A percentile compares a stretch with the other conserved stretches of the same genome.
phyloP scores from a whole-genome alignment of 2,888 invertebrate species.

The Pammene fasciana region DNA sequence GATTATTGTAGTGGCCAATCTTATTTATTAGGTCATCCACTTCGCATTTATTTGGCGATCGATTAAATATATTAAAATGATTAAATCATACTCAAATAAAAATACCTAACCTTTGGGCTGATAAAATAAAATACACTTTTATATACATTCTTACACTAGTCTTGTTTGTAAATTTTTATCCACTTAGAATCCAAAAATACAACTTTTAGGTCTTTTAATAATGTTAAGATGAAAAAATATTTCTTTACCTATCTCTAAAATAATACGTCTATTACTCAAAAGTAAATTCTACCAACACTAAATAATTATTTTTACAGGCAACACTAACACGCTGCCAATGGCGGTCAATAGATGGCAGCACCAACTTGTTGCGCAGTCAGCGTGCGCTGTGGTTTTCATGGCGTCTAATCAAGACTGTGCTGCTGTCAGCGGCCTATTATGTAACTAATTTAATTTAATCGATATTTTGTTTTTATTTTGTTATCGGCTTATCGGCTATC shows the following conservation, averaged over 20 bases:
- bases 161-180: too few relatives aligned
- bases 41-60: too few relatives aligned
- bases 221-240: too few relatives aligned
- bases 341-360: constrained; percentile 45
- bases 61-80: too few relatives aligned
- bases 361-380: constrained; percentile 44
- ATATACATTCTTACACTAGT: too few relatives aligned
- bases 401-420: constrained; percentile 36
- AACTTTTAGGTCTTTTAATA: too few relatives aligned
- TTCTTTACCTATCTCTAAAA: constrained; percentile 11
- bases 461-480: constrained; percentile 39
- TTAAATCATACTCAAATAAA: too few relatives aligned
- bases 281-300: constrained; percentile 41
- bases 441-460: constrained; percentile 43
- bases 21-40: too few relatives aligned
- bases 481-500: constrained; percentile 24
- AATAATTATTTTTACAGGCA: constrained; percentile 11
- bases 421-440: constrained; percentile 38
- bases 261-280: not conserved
- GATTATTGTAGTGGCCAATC: too few relatives aligned
- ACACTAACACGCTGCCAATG: constrained; percentile 3
- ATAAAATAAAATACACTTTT: too few relatives aligned
- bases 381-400: constrained; percentile 38
- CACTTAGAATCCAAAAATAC: too few relatives aligned
- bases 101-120: too few relatives aligned